Evolutionary conservation across 2,888 invertebrate genomes (phyloP), one percentile per base, ranked within the genome.

Genomic region (Nasonovia ribisnigri): DNA sequence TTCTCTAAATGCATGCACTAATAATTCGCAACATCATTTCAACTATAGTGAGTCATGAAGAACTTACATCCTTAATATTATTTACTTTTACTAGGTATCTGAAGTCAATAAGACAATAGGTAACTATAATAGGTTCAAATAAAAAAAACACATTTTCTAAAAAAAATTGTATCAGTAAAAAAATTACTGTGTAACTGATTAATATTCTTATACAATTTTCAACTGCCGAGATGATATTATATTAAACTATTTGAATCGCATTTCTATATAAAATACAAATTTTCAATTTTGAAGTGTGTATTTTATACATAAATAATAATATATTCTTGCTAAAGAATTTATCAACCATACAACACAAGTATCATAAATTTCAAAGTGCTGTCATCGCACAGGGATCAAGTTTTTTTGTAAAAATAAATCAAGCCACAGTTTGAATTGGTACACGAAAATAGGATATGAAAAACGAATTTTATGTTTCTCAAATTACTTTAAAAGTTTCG

Each of bases 391-490:
- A 26, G 42, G 43, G 48, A 87, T 87, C 92, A 48, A 87, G 48
- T 87, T 67, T 87, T 87, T 84, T 91, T 20, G n/a, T 43, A 2
- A 4, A 77, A 87, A 87, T 87, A 92, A 92, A 92, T 87, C 46
- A 92, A 26, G 6, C 43, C 11, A n/a, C 91, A 13, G n/a, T 87
- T 48, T 11, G 46, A 91, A 86, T 36, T 60, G 20, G 57, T 51
- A 88, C 54, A n/a, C 60, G 42, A 86, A 36, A 57, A 42, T 57
- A n/a, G n/a, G 36, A 87, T 87, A 92, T 60, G 86, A 87, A 92
- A 87, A 87, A 87, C 20, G 16, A 60, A 92, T 92, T 87, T 67
- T 36, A 46, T 87, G 4, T 86, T 67, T 29, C 24, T 84, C 36
- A 87, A 92, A 92, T 48, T 60, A 36, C 48, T 60, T 87, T 46